Percentiles rank a stretch among this genome's conserved stretches.
These are phyloP conservation scores for Ifrita kowaldi DNA, from an alignment of 2,113 vertebrate genomes.

Conservation along the genomic window DNA sequence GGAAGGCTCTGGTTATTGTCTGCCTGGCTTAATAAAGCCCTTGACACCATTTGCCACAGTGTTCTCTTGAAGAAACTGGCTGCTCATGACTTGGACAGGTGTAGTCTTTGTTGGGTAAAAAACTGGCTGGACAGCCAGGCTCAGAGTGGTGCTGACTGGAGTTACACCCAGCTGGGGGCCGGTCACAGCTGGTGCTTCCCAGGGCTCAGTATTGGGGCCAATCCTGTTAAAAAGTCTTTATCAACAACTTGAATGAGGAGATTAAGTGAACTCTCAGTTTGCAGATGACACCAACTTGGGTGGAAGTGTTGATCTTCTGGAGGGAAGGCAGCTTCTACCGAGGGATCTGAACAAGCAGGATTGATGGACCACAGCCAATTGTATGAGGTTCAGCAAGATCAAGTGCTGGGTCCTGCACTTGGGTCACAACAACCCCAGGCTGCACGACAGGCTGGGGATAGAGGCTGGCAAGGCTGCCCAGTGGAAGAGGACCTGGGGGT, in stretches of 20 bases:
- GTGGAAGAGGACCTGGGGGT: rapidly evolving
- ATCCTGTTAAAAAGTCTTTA: neutral
- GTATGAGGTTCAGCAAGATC: neutral
- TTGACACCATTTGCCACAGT: neutral
- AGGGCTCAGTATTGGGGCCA: neutral
- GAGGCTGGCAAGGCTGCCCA: neutral
- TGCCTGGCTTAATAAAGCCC: neutral
- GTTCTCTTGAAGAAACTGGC: neutral
- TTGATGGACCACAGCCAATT: neutral
- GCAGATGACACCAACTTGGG: neutral
- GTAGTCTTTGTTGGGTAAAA: neutral
- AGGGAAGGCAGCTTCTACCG: rapidly evolving
- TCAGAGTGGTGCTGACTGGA: too few species aligned
- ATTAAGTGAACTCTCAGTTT: neutral
- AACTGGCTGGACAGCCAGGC: neutral
- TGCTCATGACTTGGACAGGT: neutral
- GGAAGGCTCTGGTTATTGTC: neutral
- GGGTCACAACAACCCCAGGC: too few species aligned
- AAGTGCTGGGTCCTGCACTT: rapidly evolving
- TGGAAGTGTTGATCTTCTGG: neutral
- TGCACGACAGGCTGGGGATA: rapidly evolving
- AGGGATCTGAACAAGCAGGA: neutral
- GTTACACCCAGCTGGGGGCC: neutral
- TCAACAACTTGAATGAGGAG: neutral
- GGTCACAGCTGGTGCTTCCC: neutral